These are phyloP conservation scores for Leucoraja ocellata DNA, from an alignment of 2,797 vertebrate genomes.

Conservation along the genomic window DNA sequence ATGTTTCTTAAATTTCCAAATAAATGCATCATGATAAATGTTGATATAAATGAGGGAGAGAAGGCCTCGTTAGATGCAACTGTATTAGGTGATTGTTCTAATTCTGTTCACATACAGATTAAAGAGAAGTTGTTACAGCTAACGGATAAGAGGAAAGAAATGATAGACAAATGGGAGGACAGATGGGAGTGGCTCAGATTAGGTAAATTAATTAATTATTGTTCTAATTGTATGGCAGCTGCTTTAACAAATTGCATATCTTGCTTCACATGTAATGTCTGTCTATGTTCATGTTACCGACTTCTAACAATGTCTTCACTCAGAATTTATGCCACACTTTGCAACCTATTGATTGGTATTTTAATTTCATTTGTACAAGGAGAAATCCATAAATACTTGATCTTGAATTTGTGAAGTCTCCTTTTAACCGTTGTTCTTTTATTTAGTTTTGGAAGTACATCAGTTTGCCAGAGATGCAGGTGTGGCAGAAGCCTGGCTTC, in stretches of 20 bases:
- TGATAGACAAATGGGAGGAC: constrained; percentile 98
- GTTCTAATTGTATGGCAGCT: not conserved
- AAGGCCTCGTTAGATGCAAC: not conserved
- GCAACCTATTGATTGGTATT: not conserved
- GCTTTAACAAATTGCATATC: not conserved
- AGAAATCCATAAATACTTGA: not conserved
- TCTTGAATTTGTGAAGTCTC: not conserved
- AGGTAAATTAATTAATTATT: constrained; percentile 63
- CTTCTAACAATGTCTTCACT: not conserved
- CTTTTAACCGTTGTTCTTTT: not conserved
- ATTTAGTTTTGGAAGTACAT: constrained; percentile 84
- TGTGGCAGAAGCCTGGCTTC: constrained; percentile 87
- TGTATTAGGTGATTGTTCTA: not conserved
- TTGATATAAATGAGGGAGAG: not conserved
- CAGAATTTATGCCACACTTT: not conserved
- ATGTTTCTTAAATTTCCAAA: not conserved
- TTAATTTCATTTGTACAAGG: not conserved
- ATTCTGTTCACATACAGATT: constrained; percentile 60
- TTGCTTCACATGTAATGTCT: not conserved
- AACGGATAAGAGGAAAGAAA: constrained; percentile 94
- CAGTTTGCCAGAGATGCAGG: constrained; percentile 91
- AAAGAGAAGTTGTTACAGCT: constrained; percentile 89
- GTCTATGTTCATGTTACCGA: not conserved
- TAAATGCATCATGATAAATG: not conserved
- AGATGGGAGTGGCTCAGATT: constrained; percentile 96